A percentile compares a stretch with the other conserved stretches of the same genome.
Conservation (phyloP, 2,797 vertebrate genomes). For the Typhlichthys eigenmanni region DNA sequence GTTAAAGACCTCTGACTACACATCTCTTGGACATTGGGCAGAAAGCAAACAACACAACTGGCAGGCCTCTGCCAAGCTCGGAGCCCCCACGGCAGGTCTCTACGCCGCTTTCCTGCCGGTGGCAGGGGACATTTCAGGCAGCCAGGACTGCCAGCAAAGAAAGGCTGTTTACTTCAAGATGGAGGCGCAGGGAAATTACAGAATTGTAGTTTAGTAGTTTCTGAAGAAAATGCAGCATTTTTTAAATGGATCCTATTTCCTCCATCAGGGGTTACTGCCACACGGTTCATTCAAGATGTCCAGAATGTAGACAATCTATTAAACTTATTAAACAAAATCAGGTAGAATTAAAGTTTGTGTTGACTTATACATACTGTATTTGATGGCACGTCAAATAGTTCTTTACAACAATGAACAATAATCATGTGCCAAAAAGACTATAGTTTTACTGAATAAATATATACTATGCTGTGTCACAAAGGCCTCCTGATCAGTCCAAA, state of each 20-base stretch:
- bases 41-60: slow-evolving; percentile 70
- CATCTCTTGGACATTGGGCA: slow-evolving; percentile 57
- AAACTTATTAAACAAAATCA: too few relatives aligned
- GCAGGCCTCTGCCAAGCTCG: slow-evolving; percentile 49
- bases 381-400: slow-evolving; percentile 58
- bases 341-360: slow-evolving; percentile 5
- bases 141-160: slow-evolving; percentile 40
- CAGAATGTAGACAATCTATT: too few relatives aligned
- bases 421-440: slow-evolving; percentile 56
- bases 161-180: slow-evolving; percentile 35
- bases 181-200: too few relatives aligned
- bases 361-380: slow-evolving; percentile 34
- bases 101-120: slow-evolving; percentile 34
- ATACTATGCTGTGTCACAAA: slow-evolving; percentile 51
- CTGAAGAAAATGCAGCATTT: slow-evolving; percentile 29
- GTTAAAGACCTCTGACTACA: slow-evolving; percentile 57
- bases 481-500: slow-evolving; percentile 71
- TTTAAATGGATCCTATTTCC: slow-evolving; percentile 9
- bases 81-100: slow-evolving; percentile 46
- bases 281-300: slow-evolving; percentile 50
- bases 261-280: slow-evolving; percentile 26
- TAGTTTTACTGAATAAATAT: slow-evolving; percentile 63
- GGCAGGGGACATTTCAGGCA: slow-evolving; percentile 37
- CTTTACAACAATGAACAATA: slow-evolving; percentile 61
- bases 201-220: slow-evolving; percentile 19